Evolutionary conservation across 1,140 invertebrate species (phyloP).

Genomic region (Lamellibrachia luymesi): DNA sequence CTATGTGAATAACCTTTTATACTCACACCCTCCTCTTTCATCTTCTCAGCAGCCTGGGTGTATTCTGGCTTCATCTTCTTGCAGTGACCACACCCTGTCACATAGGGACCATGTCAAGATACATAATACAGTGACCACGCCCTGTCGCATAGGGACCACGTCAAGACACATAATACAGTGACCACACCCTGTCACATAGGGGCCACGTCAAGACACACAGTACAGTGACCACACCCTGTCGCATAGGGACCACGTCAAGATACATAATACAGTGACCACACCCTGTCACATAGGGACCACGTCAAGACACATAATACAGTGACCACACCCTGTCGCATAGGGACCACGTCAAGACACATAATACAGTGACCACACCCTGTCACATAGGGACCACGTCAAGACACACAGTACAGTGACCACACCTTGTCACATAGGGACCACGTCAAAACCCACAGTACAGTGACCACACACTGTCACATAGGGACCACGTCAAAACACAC

Average conservation of each 20-base stretch:
- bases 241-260: not conserved
- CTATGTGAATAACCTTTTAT: not conserved
- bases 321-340: not conserved
- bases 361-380: not conserved
- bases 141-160: constrained; percentile 60
- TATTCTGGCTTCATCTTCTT: constrained; percentile 95
- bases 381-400: no score
- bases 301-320: not conserved
- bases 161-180: constrained; percentile 71
- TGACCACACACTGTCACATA: no score
- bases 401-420: not conserved
- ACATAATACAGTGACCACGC: constrained; percentile 81
- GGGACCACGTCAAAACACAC: not conserved
- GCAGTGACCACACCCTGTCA: constrained; percentile 86
- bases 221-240: constrained; percentile 89
- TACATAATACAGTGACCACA: not conserved
- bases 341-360: no score
- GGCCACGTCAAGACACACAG: not conserved
- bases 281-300: no score
- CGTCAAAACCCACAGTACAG: no score
- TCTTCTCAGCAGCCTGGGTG: constrained; percentile 81
- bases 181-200: constrained; percentile 70
- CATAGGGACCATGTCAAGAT: not conserved
- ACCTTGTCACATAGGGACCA: not conserved
- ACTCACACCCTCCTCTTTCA: constrained; percentile 77